These are phyloP conservation scores for Sturnus vulgaris DNA, from an alignment of 2,113 vertebrate genomes.

Conservation along the genomic window DNA sequence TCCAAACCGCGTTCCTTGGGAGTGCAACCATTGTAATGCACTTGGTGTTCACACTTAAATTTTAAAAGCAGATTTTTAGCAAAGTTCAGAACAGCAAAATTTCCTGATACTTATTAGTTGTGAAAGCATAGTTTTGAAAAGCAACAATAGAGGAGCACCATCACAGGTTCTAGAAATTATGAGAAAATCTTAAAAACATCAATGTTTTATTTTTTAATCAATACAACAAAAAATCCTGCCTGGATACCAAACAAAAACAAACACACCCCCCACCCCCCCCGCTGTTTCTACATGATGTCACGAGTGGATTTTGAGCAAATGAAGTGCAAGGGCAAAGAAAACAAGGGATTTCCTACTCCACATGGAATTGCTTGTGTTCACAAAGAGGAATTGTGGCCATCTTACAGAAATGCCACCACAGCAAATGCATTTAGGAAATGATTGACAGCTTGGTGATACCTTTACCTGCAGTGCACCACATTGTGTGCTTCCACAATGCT, in stretches of 20 bases:
- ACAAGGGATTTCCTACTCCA: not conserved
- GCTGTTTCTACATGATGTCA: not conserved
- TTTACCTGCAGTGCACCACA: not conserved
- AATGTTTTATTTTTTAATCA: not conserved
- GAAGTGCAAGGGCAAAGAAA: not conserved
- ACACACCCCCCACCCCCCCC: too few species aligned
- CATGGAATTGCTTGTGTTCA: not conserved
- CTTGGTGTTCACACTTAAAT: not conserved
- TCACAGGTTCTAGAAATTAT: not conserved
- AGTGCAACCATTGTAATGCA: not conserved
- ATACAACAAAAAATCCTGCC: not conserved
- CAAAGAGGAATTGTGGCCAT: not conserved
- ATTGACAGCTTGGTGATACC: not conserved
- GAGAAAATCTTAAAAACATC: not conserved
- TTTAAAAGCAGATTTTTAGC: not conserved
- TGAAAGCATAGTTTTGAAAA: not conserved
- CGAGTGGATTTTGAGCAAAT: not conserved
- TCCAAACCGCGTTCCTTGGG: not conserved
- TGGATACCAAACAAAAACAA: not conserved
- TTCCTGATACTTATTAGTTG: not conserved
- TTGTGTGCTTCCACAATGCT: not conserved
- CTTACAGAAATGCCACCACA: not conserved
- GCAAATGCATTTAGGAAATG: not conserved
- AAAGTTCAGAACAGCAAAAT: not conserved
- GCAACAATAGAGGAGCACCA: rapidly evolving